A percentile compares a stretch with the other conserved stretches of the same genome.
Evolutionary conservation across 2,113 vertebrate species (phyloP).

Genomic region (Ahaetulla prasina): DNA sequence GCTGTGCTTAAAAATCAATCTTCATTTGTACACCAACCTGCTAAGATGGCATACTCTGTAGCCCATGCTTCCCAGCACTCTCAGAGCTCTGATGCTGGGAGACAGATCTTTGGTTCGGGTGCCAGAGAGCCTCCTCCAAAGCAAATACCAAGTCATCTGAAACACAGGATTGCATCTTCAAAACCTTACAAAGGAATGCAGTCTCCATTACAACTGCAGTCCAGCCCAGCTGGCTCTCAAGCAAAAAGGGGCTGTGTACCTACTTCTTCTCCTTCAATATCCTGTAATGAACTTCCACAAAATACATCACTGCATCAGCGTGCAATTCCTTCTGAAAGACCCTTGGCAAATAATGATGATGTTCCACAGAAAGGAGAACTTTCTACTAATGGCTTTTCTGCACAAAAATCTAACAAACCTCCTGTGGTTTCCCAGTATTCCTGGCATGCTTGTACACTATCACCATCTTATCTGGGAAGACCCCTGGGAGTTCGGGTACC

Average conservation of each 20-base stretch:
- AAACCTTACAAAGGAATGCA: constrained; percentile 52
- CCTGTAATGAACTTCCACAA: constrained; percentile 57
- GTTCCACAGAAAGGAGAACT: constrained; percentile 44
- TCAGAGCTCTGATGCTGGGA: constrained; percentile 39
- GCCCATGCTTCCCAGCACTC: constrained; percentile 15
- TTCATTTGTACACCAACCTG: constrained; percentile 34
- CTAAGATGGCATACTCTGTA: constrained; percentile 26
- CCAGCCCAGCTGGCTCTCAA: constrained; percentile 48
- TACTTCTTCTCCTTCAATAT: constrained; percentile 60
- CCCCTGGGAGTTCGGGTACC: constrained; percentile 70
- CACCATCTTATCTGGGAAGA: constrained; percentile 53
- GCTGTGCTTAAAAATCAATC: constrained; percentile 42
- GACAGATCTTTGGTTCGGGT: constrained; percentile 39
- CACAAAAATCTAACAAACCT: constrained; percentile 43
- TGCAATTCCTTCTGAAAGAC: constrained; percentile 49
- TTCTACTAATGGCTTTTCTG: constrained; percentile 13
- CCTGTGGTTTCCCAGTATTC: constrained; percentile 47
- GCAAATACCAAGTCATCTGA: constrained; percentile 47
- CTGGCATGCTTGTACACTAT: constrained; percentile 52
- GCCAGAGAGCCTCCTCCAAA: constrained; percentile 53
- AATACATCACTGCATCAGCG: constrained; percentile 56
- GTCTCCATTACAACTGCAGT: constrained; percentile 33
- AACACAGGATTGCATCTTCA: constrained; percentile 35
- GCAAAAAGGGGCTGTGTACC: constrained; percentile 56
- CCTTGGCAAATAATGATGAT: constrained; percentile 28